phyloP scores from a whole-genome alignment of 2,113 vertebrate species.

The Trematocara unimaculatum region DNA sequence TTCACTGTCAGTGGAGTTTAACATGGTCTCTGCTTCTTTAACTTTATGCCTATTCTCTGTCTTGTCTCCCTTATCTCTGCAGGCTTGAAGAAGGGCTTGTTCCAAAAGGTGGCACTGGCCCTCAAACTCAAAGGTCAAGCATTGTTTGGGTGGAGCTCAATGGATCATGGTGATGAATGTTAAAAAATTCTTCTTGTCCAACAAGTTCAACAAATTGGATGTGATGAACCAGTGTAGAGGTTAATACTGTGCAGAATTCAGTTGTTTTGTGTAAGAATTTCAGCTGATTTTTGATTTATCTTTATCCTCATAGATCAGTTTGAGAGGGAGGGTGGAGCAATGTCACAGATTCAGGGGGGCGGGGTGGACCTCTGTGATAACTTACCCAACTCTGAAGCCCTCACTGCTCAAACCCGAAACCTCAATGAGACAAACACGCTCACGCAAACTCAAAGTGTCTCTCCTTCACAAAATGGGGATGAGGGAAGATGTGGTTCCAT shows the following conservation, averaged over 20 bases:
- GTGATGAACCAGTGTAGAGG: not conserved
- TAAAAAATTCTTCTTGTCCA: not conserved
- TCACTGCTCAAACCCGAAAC: slow-evolving; percentile 33
- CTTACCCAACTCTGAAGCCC: not conserved
- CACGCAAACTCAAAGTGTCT: slow-evolving; percentile 26
- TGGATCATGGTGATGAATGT: slow-evolving; percentile 62
- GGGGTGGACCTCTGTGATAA: slow-evolving; percentile 49
- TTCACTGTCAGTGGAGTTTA: not conserved
- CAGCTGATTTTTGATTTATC: not conserved
- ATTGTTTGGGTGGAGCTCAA: slow-evolving; percentile 14
- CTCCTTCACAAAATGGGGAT: slow-evolving; percentile 30
- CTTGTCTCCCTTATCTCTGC: not conserved
- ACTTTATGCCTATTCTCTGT: not conserved
- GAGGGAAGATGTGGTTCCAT: not conserved
- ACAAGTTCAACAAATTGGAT: not conserved
- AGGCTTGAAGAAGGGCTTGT: not conserved
- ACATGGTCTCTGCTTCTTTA: not conserved
- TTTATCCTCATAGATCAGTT: slow-evolving; percentile 44
- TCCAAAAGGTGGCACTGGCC: not conserved
- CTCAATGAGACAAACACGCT: slow-evolving; percentile 36
- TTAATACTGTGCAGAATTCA: not conserved
- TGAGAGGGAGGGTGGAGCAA: slow-evolving; percentile 43
- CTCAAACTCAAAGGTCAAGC: slow-evolving; percentile 1
- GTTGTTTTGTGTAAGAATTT: not conserved
- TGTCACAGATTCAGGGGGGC: slow-evolving; percentile 30